Base-by-base conservation (phyloP, 2,888 invertebrate species). In the Sinelater perroti region DNA sequence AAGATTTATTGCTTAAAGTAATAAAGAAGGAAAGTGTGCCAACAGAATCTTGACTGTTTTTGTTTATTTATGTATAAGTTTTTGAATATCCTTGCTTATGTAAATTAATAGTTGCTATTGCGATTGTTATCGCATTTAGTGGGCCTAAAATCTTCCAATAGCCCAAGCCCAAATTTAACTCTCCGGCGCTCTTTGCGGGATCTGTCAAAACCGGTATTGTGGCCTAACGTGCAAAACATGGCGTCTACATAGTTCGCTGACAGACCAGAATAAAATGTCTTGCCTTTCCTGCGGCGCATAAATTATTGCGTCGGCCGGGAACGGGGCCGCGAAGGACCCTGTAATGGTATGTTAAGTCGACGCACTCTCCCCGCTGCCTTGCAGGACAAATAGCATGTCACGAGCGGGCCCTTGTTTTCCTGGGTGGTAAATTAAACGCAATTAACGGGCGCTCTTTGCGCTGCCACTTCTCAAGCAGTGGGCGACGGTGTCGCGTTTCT, bases 381-480 rank as follows among this genome's bases (percentile, higher is more conserved):
- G n/a, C n/a, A 18, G n/a, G 18, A 51, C 31, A 51, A 51, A 51
- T 42, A 30, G 40, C 31, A 11, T 40, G 40, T 40, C 42, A 31
- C 33, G 30, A 20, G 11, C 24, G 16, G 45, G 47, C 46, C 38
- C 54, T 24, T 46, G 54, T 54, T 54, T 47, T 46, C 30, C 17
- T 54, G 47, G 46, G 54, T 24, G 54, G 54, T 54, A 54, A 54
- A 54, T 38, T 45, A 36, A 14, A 28, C 13, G 28, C 35, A 54
- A 47, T 54, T 54, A 47, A 53, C 18, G 21, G 21, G 47, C 38
- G 21, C 31, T 35, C 38, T 51, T 51, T 40, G 28, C 42, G 11
- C 6, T 18, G 31, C 24, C n/a, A 40, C 13, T 17, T 38, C 33
- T 24, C 24, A 38, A 38, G 18, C n/a, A n/a, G n/a, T n/a, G n/a